Evolutionary conservation across 2,888 invertebrate genomes (phyloP).

Genomic region (Lingula anatina): DNA sequence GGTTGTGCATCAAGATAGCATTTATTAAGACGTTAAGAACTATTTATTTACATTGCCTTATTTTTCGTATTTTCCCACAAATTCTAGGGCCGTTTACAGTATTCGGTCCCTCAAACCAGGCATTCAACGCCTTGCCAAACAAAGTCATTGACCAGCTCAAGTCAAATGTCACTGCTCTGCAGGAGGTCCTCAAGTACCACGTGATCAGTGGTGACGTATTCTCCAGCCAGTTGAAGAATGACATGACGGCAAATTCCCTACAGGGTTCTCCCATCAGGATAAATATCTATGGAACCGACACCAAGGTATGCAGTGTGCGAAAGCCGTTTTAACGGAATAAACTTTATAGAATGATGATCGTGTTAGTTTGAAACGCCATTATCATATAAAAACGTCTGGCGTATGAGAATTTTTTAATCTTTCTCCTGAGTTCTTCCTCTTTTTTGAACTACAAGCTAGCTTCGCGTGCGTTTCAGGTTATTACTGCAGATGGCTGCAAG

Average conservation of each 20-base stretch:
- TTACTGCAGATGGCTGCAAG: slow-evolving; percentile 25
- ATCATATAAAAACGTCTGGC: too few relatives aligned
- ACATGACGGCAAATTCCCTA: slow-evolving; percentile 16
- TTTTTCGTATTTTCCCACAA: too few relatives aligned
- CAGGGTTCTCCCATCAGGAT: slow-evolving; percentile 14
- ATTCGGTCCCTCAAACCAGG: slow-evolving; percentile 22
- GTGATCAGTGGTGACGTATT: slow-evolving; percentile 16
- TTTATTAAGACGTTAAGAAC: too few relatives aligned
- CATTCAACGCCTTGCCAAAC: slow-evolving; percentile 18
- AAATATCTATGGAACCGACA: slow-evolving; percentile 19
- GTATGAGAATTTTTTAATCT: too few relatives aligned
- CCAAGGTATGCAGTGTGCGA: slow-evolving; percentile 17
- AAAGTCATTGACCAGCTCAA: slow-evolving; percentile 11
- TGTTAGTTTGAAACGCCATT: too few relatives aligned
- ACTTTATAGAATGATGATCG: too few relatives aligned
- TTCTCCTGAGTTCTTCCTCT: too few relatives aligned
- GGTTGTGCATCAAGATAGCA: too few relatives aligned
- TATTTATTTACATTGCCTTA: too few relatives aligned
- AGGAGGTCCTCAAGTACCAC: slow-evolving; percentile 20
- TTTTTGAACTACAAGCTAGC: too few relatives aligned
- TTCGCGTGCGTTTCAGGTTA: slow-evolving; percentile 9
- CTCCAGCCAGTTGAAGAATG: slow-evolving; percentile 21
- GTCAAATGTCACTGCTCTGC: slow-evolving; percentile 15
- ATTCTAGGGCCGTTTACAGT: too few relatives aligned
- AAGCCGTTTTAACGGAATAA: too few relatives aligned